Evolutionary conservation across 1,140 invertebrate species (phyloP).

Genomic region (Aphaenogaster floridana): DNA sequence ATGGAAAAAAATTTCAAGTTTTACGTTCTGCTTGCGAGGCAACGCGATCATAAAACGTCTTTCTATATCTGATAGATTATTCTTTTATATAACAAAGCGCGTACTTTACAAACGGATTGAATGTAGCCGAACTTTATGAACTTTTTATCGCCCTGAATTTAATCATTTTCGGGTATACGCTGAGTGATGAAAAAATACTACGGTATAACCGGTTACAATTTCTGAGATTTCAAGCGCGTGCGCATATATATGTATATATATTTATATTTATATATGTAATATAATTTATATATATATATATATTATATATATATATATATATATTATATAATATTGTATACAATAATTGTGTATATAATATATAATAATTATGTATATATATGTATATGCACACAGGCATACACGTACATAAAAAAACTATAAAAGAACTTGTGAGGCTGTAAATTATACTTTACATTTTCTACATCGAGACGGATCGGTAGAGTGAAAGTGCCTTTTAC

Average conservation of each 20-base stretch:
- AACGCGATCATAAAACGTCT: constrained; percentile 24
- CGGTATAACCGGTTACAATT: constrained; percentile 20
- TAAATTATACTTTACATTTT: constrained; percentile 76
- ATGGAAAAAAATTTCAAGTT: constrained; percentile 8
- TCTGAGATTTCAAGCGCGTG: constrained; percentile 23
- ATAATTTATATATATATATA: background rate
- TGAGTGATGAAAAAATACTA: constrained; percentile 28
- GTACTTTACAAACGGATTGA: background rate
- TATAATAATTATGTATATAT: background rate
- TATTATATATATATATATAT: background rate
- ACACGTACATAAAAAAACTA: constrained; percentile 28
- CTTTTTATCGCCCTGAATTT: constrained; percentile 8
- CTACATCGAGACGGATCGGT: constrained; percentile 72
- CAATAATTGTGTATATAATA: background rate
- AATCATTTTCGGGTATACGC: background rate
- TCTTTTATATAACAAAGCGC: constrained; percentile 67
- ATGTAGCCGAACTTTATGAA: constrained; percentile 9
- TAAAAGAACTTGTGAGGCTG: constrained; percentile 69
- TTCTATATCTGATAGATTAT: constrained; percentile 60
- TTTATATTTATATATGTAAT: background rate
- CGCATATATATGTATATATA: background rate
- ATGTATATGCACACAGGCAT: background rate
- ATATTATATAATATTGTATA: background rate
- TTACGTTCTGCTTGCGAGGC: background rate
- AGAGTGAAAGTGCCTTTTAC: constrained; percentile 83